Evolutionary conservation across 2,888 invertebrate species (phyloP).

Genomic region (Lithophane semibrunnea): DNA sequence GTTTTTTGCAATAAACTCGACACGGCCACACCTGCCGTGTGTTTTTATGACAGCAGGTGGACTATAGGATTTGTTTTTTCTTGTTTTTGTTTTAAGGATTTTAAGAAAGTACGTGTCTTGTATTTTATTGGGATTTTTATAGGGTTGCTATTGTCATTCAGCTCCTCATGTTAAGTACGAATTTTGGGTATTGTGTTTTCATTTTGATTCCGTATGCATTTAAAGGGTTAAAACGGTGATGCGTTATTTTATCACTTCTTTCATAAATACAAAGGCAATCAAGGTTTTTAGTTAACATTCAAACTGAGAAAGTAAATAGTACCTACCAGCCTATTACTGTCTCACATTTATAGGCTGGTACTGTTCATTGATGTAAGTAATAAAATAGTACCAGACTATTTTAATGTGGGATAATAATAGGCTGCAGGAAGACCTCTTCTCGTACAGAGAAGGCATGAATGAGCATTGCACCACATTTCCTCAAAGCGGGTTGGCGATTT

Average conservation of each 20-base stretch:
- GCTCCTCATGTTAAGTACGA: neutral
- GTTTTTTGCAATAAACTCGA: slow-evolving; percentile 50
- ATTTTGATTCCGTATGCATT: neutral
- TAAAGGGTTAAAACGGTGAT: neutral
- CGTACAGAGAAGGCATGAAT: too few species aligned
- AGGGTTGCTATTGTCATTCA: neutral
- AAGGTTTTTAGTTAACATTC: too few species aligned
- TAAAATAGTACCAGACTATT: too few species aligned
- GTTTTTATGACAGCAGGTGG: slow-evolving; percentile 50
- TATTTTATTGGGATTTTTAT: neutral
- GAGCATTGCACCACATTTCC: too few species aligned
- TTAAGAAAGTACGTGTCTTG: slow-evolving; percentile 6
- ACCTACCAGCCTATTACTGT: too few species aligned
- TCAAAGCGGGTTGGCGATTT: too few species aligned
- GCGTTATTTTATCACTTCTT: neutral
- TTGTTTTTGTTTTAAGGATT: slow-evolving; percentile 27
- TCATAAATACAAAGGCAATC: too few species aligned
- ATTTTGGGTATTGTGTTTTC: neutral
- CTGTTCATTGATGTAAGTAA: too few species aligned
- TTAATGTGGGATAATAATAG: too few species aligned
- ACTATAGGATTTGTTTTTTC: slow-evolving; percentile 4
- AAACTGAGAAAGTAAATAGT: too few species aligned
- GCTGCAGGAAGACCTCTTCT: too few species aligned
- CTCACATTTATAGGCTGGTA: too few species aligned
- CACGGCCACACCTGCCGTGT: slow-evolving; percentile 34